A percentile compares a stretch with the other conserved stretches of the same genome.
Conservation (phyloP, 2,113 vertebrate species). For the Nannospalax galili region DNA sequence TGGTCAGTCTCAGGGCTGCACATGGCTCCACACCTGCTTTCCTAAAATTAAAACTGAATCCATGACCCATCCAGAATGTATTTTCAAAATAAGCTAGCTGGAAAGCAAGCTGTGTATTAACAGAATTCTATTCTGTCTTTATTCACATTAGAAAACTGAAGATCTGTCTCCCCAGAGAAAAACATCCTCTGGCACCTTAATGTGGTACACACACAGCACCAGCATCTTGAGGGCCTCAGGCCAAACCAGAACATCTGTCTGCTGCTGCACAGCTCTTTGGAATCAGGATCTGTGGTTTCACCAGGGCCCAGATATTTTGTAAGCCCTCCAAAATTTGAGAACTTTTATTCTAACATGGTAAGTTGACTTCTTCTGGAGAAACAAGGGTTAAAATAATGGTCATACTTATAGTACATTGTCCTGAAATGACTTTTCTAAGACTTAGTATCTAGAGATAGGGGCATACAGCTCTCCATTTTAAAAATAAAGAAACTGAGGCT, state of each 20-base stretch:
- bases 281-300: not conserved
- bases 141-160: not conserved
- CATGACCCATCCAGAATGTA: not conserved
- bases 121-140: slow-evolving; percentile 9
- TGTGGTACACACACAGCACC: not conserved
- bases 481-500: not conserved
- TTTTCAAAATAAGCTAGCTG: slow-evolving; percentile 1
- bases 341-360: not conserved
- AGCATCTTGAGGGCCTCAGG: not conserved
- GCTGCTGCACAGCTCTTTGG: not conserved
- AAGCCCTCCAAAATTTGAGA: not conserved
- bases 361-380: not conserved
- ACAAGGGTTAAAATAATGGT: not conserved
- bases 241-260: not conserved
- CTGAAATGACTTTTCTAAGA: not conserved
- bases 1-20: not conserved
- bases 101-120: slow-evolving; percentile 24
- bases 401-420: not conserved
- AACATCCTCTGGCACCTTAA: not conserved
- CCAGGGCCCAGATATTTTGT: not conserved
- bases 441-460: not conserved
- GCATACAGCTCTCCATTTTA: not conserved
- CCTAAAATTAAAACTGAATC: slow-evolving; percentile 3
- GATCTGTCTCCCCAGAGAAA: not conserved
- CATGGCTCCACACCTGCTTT: not conserved